These are phyloP conservation scores for Notiomystis cincta DNA, from an alignment of 2,113 vertebrate genomes.

Conservation along the genomic window DNA sequence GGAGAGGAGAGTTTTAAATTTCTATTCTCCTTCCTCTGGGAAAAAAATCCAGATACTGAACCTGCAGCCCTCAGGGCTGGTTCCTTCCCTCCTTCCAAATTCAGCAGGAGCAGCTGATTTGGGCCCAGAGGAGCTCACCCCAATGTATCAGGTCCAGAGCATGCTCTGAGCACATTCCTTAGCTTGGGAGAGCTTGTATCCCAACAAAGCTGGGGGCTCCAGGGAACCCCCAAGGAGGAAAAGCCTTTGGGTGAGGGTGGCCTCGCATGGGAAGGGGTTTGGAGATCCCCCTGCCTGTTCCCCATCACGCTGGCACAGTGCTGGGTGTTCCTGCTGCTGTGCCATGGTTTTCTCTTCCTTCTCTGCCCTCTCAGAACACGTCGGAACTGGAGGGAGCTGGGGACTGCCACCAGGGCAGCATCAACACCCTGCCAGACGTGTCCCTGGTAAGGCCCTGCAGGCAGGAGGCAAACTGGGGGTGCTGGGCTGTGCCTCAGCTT, in stretches of 20 bases:
- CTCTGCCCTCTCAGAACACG: constrained; percentile 78
- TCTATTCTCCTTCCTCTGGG: background rate
- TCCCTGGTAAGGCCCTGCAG: constrained; percentile 84
- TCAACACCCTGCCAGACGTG: constrained; percentile 84
- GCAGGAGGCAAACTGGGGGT: background rate
- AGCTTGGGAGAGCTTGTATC: background rate
- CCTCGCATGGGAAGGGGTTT: background rate
- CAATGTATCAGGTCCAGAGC: background rate
- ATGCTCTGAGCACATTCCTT: background rate
- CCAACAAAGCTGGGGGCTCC: background rate
- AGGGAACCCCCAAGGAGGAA: background rate
- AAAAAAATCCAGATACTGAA: background rate
- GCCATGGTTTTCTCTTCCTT: background rate
- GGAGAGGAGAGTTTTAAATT: background rate
- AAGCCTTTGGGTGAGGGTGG: background rate
- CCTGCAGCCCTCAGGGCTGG: background rate
- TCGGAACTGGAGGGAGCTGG: constrained; percentile 80
- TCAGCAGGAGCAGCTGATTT: background rate
- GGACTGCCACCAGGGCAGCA: constrained; percentile 71
- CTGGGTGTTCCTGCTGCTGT: background rate
- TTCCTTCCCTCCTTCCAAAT: background rate
- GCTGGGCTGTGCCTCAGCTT: background rate
- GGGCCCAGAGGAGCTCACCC: background rate
- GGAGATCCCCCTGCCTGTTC: background rate
- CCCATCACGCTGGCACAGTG: rapidly evolving